Conservation (phyloP, 2,888 invertebrate genomes). For the Cephus pulcher region DNA sequence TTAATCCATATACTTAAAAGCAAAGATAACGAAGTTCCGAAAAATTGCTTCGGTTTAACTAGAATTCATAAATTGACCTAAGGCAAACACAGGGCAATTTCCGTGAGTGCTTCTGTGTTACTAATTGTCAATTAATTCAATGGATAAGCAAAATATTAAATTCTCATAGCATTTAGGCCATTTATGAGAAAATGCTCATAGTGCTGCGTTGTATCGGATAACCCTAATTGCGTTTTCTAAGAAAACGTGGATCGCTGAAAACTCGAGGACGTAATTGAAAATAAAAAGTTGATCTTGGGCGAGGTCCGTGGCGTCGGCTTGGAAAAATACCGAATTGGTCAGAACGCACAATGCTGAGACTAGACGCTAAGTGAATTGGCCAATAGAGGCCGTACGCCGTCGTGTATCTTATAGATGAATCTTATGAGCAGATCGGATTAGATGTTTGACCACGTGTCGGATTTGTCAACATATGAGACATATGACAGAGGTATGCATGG, state of each 20-base stretch:
- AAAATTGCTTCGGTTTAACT: neutral
- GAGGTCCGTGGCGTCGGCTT: neutral
- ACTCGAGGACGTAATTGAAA: neutral
- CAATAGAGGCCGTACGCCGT: neutral
- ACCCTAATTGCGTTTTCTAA: neutral
- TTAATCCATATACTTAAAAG: neutral
- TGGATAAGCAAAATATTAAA: neutral
- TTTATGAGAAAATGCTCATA: neutral
- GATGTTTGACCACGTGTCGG: neutral
- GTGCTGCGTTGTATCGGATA: neutral
- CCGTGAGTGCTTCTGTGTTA: neutral
- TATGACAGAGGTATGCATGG: neutral
- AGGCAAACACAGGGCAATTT: neutral
- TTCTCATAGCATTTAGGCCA: neutral
- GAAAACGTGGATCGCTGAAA: neutral
- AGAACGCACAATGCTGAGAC: neutral
- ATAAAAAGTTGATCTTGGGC: neutral
- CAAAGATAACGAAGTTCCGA: neutral
- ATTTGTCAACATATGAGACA: neutral
- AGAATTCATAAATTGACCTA: neutral
- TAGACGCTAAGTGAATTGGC: neutral
- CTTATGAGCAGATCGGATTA: neutral
- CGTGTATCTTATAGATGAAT: neutral
- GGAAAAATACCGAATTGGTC: slow-evolving; percentile 24
- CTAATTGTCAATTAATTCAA: neutral